Conservation (phyloP, 2,113 vertebrate genomes). For the Peucedramus taeniatus region DNA sequence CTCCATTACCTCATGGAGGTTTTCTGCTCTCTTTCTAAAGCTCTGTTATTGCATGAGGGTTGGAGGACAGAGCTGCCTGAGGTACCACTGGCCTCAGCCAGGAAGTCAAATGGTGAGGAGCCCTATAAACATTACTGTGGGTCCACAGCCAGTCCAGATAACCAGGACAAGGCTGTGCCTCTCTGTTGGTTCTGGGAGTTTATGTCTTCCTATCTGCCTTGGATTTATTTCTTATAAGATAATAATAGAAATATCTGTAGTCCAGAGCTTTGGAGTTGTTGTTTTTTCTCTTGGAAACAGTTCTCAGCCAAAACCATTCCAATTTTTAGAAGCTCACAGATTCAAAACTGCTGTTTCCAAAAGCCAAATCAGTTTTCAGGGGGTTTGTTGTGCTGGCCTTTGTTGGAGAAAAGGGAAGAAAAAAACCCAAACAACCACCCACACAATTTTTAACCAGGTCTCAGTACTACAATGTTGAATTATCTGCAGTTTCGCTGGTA, state of each 20-base stretch:
- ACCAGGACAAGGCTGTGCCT: background rate
- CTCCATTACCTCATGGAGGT: background rate
- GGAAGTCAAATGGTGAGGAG: background rate
- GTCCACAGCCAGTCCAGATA: background rate
- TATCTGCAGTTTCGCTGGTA: background rate
- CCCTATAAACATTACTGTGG: background rate
- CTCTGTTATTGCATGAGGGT: background rate
- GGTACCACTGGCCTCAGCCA: background rate
- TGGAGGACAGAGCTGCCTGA: background rate
- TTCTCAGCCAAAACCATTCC: background rate
- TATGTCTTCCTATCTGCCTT: background rate
- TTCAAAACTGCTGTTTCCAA: background rate
- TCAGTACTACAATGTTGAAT: background rate
- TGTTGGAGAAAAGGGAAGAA: background rate
- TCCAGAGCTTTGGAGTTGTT: background rate
- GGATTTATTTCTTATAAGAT: background rate
- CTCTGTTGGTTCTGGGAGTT: background rate
- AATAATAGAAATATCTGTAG: background rate
- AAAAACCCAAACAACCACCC: rapidly evolving
- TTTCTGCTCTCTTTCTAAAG: background rate
- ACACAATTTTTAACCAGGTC: background rate
- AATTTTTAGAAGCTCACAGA: background rate
- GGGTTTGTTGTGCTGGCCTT: background rate
- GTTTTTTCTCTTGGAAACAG: background rate
- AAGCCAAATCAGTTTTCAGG: background rate